Evolutionary conservation across 2,888 invertebrate species (phyloP).

Genomic region (Tenthredo notha): DNA sequence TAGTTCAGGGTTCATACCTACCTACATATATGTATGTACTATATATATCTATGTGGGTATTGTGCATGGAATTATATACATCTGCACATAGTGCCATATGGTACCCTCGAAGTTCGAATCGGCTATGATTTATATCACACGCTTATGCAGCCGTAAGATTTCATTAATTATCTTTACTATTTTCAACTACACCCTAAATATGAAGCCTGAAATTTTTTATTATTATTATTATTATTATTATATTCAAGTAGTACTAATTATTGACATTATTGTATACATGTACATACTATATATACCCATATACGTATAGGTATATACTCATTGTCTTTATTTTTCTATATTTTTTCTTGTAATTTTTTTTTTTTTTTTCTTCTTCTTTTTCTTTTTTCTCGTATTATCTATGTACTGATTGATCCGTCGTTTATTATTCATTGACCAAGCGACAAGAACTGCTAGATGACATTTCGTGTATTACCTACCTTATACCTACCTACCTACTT

Average conservation of each 20-base stretch:
- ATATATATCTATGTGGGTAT: background rate
- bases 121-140: slow-evolving; percentile 70
- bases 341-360: background rate
- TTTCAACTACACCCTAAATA: background rate
- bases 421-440: slow-evolving; percentile 25
- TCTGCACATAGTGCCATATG: slow-evolving; percentile 66
- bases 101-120: slow-evolving; percentile 56
- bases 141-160: slow-evolving; percentile 65
- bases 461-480: slow-evolving; percentile 71
- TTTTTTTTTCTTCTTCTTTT: background rate
- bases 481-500: slow-evolving; percentile 59
- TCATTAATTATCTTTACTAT: slow-evolving; percentile 66
- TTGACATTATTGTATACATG: background rate
- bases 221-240: too few species aligned
- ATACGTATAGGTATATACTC: too few species aligned
- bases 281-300: too few species aligned
- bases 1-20: background rate
- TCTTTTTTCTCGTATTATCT: background rate
- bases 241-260: background rate
- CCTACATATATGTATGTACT: background rate
- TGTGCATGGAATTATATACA: slow-evolving; percentile 1
- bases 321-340: background rate
- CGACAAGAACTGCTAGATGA: slow-evolving; percentile 58
- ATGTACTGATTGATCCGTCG: background rate
- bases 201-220: too few species aligned